Base-by-base conservation (phyloP, 2,888 invertebrate species). In the Blera fallax region DNA sequence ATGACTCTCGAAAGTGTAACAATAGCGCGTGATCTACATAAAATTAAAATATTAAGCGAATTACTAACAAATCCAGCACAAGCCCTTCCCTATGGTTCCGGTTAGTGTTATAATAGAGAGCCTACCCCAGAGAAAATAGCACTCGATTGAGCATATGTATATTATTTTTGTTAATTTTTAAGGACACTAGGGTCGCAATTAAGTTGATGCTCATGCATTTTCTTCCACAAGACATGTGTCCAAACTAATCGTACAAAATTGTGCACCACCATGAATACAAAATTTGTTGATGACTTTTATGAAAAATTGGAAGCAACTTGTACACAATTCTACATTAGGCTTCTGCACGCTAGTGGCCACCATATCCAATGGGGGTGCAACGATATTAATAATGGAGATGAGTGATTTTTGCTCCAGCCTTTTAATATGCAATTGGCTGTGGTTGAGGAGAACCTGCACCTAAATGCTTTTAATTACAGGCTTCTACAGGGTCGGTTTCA, bases 11-110 rank as follows among this genome's bases (percentile, higher is more conserved):
- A 32, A 32, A 10, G 45, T 14, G 10, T 54, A 40, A 10, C 27
- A 69, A 27, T 54, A 40, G 54, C 54, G 27, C 16, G 40, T 69
- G 54, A 54, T 69, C 27, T 54, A 54, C 69, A 54, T 40, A 40
- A 52, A 69, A 69, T 69, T 54, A 69, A 54, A 16, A 29, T 54
- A n/a, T n/a, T n/a, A n/a, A n/a, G n/a, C n/a, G n/a, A n/a, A n/a
- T n/a, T n/a, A n/a, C n/a, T n/a, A n/a, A n/a, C n/a, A n/a, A n/a
- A n/a, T 45, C 34, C 21, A 65, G 50, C 32, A 65, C 50, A 21
- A 65, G 24, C 2, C 21, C 43, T 48, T 32, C 64, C 32, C 45
- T 32, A 32, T 10, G 24, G 62, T 45, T 14, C 14, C 62, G 27
- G 24, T 43, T 64, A 18, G 45, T 14, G 27, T 27, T 5, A 32